Base-by-base conservation (phyloP, 2,113 vertebrate genomes). In the Zingel zingel region DNA sequence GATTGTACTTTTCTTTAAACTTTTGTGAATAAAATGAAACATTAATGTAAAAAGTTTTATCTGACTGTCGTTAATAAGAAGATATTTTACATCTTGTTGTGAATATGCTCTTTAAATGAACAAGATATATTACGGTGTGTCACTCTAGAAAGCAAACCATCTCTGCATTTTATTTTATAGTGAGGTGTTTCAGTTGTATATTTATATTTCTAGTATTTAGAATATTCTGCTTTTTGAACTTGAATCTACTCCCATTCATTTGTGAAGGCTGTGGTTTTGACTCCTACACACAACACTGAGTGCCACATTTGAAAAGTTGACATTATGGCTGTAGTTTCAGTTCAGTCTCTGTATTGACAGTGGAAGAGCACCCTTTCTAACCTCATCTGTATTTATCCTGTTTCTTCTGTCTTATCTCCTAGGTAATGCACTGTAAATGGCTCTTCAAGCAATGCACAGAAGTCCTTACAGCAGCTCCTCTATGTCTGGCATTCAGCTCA, bases 361-460 rank as follows among this genome's bases (percentile, higher is more conserved):
- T 21, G 4, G 58, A 82, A 82, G 54, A 54, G 1, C 19, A 21
- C 15, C 19, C 43, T 76, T 62, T 78, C 9, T 56, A 57, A 76
- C 74, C 56, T 87, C 11, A 74, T 81, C 16, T 77, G 0, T 66
- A 47, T 69, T 61, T 21, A 69, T 54, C 3, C n/a, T 61, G 18
- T 89, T 62, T 92, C 33, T 66, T 84, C 6, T 74, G 2, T 78
- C 30, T 65, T 4, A 19, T 85, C 54, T 87, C 21, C 5, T 64
- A 96, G 95, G 92, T 89, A 30, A 82, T 64, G 64, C 61, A 23
- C 89, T 74, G 79, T 85, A 85, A 89, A 87, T 88, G 91, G 91
- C 85, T 90, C 83, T 74, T 88, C 74, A 82, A 78, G 75, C 85
- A 58, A 77, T 70, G 68, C 59, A 21, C 70, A 74, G 58, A 69